A percentile compares a stretch with the other conserved stretches of the same genome.
phyloP scores from a whole-genome alignment of 2,888 invertebrate genomes.

The Xylota sylvarum region DNA sequence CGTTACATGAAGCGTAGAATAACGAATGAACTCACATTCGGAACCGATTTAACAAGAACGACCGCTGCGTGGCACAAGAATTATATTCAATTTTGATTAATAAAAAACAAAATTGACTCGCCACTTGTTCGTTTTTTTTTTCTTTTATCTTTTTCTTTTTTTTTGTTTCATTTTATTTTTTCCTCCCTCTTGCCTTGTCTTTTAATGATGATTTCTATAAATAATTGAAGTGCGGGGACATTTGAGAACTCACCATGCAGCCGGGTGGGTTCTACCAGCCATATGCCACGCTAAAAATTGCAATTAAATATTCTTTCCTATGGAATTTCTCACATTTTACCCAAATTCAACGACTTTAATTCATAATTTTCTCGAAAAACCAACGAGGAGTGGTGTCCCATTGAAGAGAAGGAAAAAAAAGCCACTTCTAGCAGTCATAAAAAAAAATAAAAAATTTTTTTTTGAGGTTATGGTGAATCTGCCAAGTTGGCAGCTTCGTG shows the following conservation, averaged over 20 bases:
- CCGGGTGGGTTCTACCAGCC: conserved; percentile 45
- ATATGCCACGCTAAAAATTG: conserved; percentile 42
- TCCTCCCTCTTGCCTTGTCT: conserved; percentile 24
- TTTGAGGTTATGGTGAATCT: conserved; percentile 81
- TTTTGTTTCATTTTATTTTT: background rate
- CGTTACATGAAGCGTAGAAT: conserved; percentile 45
- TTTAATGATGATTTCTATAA: conserved; percentile 65
- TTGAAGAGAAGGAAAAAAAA: background rate
- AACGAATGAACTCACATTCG: background rate
- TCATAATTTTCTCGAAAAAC: conserved; percentile 46
- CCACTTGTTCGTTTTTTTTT: conserved; percentile 11
- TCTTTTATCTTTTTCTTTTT: background rate
- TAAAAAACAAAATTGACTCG: conserved; percentile 48
- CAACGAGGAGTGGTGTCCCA: conserved; percentile 58
- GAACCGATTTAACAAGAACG: conserved; percentile 36
- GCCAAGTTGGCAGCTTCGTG: conserved; percentile 84
- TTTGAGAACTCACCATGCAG: conserved; percentile 27
- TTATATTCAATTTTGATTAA: conserved; percentile 65
- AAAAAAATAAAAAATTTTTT: conserved; percentile 19
- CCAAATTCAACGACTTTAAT: conserved; percentile 24
- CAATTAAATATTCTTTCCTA: background rate
- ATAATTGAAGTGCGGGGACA: conserved; percentile 61
- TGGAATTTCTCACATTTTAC: background rate
- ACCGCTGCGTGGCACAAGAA: conserved; percentile 49
- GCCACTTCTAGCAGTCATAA: background rate